Conservation (phyloP, 2,888 invertebrate genomes). For the Acronicta psi region DNA sequence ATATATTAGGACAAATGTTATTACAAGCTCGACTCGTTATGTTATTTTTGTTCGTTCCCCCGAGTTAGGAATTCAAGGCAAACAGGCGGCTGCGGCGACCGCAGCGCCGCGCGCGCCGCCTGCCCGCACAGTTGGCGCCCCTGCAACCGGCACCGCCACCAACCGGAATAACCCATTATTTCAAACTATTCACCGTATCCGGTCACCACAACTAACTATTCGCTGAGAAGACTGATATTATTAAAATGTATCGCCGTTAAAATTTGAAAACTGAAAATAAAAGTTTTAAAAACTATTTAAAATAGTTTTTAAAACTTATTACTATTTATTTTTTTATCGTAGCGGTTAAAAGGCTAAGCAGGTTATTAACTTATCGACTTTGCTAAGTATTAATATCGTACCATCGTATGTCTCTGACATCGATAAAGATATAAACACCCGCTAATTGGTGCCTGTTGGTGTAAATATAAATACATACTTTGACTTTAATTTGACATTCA, state of each 20-base stretch:
- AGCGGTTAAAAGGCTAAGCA: too few relatives aligned
- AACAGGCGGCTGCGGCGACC: constrained; percentile 56
- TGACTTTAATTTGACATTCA: constrained; percentile 24
- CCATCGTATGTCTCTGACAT: background rate
- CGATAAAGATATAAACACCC: background rate
- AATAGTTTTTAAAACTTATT: too few relatives aligned
- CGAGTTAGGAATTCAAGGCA: constrained; percentile 71
- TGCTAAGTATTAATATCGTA: background rate
- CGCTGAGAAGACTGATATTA: too few relatives aligned
- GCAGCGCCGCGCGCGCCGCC: constrained; percentile 33
- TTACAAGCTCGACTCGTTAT: constrained; percentile 85
- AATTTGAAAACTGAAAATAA: background rate
- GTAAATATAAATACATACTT: background rate
- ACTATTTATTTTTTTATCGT: too few relatives aligned
- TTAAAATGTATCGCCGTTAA: too few relatives aligned
- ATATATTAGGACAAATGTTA: constrained; percentile 88
- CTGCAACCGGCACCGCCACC: constrained; percentile 16
- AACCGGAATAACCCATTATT: constrained; percentile 38
- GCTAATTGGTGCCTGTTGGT: constrained; percentile 16
- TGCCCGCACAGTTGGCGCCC: constrained; percentile 40
- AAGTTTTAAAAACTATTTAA: background rate
- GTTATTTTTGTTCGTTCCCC: constrained; percentile 85
- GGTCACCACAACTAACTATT: constrained; percentile 3
- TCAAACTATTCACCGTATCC: constrained; percentile 16
- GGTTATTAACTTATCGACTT: too few relatives aligned